Evolutionary conservation across 2,888 invertebrate genomes (phyloP), one percentile per base, ranked within the genome.

Genomic region (Lumbricus terrestris): DNA sequence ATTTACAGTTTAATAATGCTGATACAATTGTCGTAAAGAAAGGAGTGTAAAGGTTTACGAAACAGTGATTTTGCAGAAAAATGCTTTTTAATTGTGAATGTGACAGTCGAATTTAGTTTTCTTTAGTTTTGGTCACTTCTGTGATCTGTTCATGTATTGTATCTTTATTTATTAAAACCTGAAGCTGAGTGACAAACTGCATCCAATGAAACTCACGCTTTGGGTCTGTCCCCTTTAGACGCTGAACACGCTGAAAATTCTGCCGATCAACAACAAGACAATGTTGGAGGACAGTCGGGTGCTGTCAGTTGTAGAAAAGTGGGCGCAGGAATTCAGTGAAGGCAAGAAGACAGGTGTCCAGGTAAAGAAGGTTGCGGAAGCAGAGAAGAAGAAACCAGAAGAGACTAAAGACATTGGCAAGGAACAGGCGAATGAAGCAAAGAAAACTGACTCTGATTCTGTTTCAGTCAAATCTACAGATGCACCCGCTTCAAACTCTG

Each of bases 241-340:
- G 96, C 95, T 99, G 40, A 96, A 97, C 93, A 97, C 98, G 0
- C 95, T 99, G 91, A 97, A 97, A 92, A 96, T 97, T 37, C 96
- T 99, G 92, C 98, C 99, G 20, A 98, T 99, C 92, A 97, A 97
- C 5, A 98, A 98, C 95, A 98, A 97, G 95, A 98, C 98, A 0
- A 97, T 98, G 96, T 96, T 99, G 18, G 97, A 97, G 93, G 98
- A 99, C 94, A 98, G 97, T 93, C 97, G 98, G 93, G 97, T 99
- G 92, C 96, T 97, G 93, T 96, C 96, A 40, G 96, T 97, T 29
- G 97, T 99, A 35, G 97, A 98, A 94, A 96, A 97, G 92, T 98
- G 98, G 98, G 96, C 97, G 8, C 88, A 16, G 20, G 89, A 92
- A 88, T 69, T 89, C 20, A 90, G 90, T 20, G 91, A 91, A 37